Evolutionary conservation across 2,113 vertebrate species (phyloP).

Genomic region (Tetrax tetrax): DNA sequence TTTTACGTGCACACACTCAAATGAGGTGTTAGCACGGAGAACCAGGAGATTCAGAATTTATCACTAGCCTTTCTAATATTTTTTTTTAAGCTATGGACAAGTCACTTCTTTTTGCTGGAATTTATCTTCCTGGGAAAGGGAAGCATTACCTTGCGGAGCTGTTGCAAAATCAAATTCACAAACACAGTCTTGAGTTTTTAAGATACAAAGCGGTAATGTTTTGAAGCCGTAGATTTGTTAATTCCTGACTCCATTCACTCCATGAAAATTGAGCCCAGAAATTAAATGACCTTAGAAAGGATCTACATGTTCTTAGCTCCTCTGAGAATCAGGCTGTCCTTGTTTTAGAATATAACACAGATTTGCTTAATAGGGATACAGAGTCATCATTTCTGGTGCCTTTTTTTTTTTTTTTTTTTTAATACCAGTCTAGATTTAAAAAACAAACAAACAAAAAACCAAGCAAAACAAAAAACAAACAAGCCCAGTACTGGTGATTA

Average conservation of each 20-base stretch:
- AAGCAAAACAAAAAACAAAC: not conserved
- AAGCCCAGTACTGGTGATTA: not conserved
- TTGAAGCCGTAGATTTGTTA: not conserved
- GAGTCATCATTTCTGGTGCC: not conserved
- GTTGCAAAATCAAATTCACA: not conserved
- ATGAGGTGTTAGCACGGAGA: not conserved
- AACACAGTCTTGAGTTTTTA: not conserved
- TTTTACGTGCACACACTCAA: not conserved
- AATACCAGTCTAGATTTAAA: not conserved
- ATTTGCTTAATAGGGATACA: not conserved
- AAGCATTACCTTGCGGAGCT: not conserved
- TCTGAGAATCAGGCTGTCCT: not conserved
- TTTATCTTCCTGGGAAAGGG: not conserved
- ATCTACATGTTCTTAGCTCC: not conserved
- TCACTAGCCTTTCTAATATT: not conserved
- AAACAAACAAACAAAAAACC: not conserved
- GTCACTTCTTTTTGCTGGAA: not conserved
- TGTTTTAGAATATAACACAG: not conserved
- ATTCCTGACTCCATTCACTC: not conserved
- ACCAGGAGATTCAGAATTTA: not conserved
- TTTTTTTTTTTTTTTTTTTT: not conserved
- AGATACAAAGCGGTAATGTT: not conserved
- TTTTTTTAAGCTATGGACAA: not conserved
- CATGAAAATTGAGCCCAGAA: not conserved
- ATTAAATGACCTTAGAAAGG: not conserved